Percentiles rank a stretch among this genome's conserved stretches.
phyloP scores from a whole-genome alignment of 2,113 vertebrate species.

The Ondatra zibethicus region DNA sequence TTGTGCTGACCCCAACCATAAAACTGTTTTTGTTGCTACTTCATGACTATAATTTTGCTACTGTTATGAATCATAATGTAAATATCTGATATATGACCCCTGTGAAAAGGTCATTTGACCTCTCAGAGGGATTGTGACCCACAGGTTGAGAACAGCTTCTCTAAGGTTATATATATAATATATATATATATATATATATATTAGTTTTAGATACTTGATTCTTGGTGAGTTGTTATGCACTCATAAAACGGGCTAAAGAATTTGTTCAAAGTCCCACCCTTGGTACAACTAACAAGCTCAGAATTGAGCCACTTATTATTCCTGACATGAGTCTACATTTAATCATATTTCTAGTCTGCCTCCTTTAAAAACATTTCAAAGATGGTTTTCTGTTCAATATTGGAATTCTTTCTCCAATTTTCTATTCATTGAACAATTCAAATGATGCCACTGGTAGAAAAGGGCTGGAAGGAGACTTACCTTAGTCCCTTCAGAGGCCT shows the following conservation, averaged over 20 bases:
- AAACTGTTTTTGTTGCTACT: background rate
- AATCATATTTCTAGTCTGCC: background rate
- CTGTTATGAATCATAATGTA: background rate
- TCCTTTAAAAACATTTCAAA: slow-evolving; percentile 20
- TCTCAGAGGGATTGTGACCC: background rate
- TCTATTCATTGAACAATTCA: slow-evolving; percentile 13
- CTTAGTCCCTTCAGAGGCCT: slow-evolving; percentile 9
- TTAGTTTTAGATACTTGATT: background rate
- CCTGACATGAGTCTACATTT: background rate
- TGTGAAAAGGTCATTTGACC: background rate
- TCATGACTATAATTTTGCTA: background rate
- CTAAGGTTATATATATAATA: too few relatives aligned
- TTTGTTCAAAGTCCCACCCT: background rate
- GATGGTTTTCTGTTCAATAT: slow-evolving; percentile 7
- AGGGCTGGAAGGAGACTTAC: background rate
- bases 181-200: too few relatives aligned
- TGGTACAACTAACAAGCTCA: background rate
- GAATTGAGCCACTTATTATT: background rate
- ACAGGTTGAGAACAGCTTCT: background rate
- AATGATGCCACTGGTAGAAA: background rate
- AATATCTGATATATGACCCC: background rate
- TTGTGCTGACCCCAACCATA: background rate
- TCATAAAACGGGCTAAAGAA: background rate
- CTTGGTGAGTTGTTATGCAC: background rate
- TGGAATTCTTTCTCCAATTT: slow-evolving; percentile 57